These are phyloP conservation scores for Rhingia campestris DNA, from an alignment of 2,888 invertebrate species.

Conservation along the genomic window DNA sequence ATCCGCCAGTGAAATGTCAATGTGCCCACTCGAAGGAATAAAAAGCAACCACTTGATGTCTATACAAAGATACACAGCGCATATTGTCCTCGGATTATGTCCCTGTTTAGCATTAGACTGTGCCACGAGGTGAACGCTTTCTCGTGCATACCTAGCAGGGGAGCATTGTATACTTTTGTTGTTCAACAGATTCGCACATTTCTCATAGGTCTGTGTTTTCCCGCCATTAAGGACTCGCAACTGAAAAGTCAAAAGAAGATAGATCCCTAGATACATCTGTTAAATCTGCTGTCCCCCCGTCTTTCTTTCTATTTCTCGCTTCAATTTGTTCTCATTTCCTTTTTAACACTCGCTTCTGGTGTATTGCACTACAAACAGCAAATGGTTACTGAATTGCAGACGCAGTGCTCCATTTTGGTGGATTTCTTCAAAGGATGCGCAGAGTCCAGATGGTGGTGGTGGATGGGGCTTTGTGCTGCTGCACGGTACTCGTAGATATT, in stretches of 20 bases:
- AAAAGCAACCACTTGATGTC: background rate
- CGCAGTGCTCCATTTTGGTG: slow-evolving; percentile 24
- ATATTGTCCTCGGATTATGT: slow-evolving; percentile 26
- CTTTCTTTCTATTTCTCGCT: background rate
- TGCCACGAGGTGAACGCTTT: slow-evolving; percentile 3
- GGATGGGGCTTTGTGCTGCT: background rate
- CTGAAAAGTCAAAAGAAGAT: slow-evolving; percentile 12
- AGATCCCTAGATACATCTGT: slow-evolving; percentile 21
- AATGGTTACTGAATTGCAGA: slow-evolving; percentile 41
- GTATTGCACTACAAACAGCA: slow-evolving; percentile 7
- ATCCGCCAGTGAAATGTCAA: slow-evolving; percentile 36
- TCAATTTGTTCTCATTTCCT: slow-evolving; percentile 32
- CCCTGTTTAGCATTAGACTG: slow-evolving; percentile 43
- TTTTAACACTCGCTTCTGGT: slow-evolving; percentile 9
- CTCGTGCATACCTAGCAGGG: background rate
- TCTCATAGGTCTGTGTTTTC: slow-evolving; percentile 16
- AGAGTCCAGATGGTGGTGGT: background rate
- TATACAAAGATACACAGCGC: slow-evolving; percentile 2
- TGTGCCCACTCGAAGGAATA: slow-evolving; percentile 1
- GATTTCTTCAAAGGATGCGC: slow-evolving; percentile 25
- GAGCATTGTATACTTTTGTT: background rate
- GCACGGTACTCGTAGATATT: background rate
- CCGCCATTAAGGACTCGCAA: slow-evolving; percentile 6
- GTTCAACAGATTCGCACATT: slow-evolving; percentile 5
- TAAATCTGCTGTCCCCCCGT: background rate